Evolutionary conservation across 2,888 invertebrate genomes (phyloP), one percentile per base, ranked within the genome.

Genomic region (Beris chalybata): DNA sequence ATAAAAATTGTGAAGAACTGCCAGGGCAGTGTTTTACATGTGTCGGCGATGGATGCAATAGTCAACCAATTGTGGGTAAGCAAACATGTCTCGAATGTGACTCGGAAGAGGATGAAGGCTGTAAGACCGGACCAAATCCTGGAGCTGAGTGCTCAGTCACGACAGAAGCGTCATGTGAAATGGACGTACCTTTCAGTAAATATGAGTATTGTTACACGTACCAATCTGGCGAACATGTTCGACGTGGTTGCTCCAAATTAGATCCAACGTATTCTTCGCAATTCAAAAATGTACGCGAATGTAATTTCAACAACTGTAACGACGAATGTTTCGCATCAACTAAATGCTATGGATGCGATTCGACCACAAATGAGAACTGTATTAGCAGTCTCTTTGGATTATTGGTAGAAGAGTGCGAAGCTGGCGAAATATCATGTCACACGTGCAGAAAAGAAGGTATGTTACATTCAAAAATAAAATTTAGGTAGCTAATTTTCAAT

Each of bases 371-470:
- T 11, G 15, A 9, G 4, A 22, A 15, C 9, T 13, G 22, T 29
- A 22, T 52, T 5, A 5, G 9, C 9, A 22, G 15, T 52, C 5
- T n/a, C 22, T 22, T 52, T 9, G 4, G 13, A 4, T 52, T 52
- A 52, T 5, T 4, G 9, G 5, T 22, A 15, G 29, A 22, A 4
- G 52, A 11, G 4, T 11, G 29, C 22, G 4, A 22, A 13, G 52
- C 2, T 44, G 54, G 30, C 12, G 45, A 43, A 4, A 54, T 54
- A 12, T 64, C 64, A 7, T 64, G 64, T 29, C 31, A 44, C 11
- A 54, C 64, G 5, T 64, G 64, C 31, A 53, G 54, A 44, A 53
- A 64, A 44, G 15, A 44, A 61, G 64, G 64, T 64, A 54, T 29
- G 53, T 45, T 9, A 6, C 3, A 38, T 38, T 38, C 38, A 9